Evolutionary conservation across 2,797 vertebrate species (phyloP), one percentile per base, ranked within the genome.

Genomic region (Sebastes dallii): DNA sequence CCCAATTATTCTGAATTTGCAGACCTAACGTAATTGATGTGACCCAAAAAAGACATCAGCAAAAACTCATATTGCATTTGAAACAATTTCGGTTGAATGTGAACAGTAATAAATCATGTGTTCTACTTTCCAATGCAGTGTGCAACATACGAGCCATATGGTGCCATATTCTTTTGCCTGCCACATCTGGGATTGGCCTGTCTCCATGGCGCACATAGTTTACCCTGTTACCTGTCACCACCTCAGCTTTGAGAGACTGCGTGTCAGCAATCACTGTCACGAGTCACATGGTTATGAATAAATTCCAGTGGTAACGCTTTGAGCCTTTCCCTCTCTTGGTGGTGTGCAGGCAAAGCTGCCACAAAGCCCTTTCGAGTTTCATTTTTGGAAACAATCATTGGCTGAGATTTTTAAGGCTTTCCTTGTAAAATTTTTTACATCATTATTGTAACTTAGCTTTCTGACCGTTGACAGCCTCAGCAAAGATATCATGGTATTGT

Each of bases 151-250:
- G 62, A 86, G 69, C 83, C 90, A 91, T 91, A 91, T 92, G 89
- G 85, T 8, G 27, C 89, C 64, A 80, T 91, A 83, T 89, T 90
- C 61, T 80, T 83, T 14, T 68, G 72, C 80, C 80, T 84, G 85
- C 85, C 75, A 88, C 88, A 76, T 80, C 70, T 88, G 82, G 80
- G 86, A 85, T 75, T 86, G 89, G 81, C 77, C 81, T 73, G 88
- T 90, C 84, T 89, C 88, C 72, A 68, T 73, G 77, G 82, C 13
- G 65, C 78, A 81, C 82, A 75, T 72, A 88, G 83, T 89, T 94
- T 91, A 93, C 83, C 77, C 86, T 88, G 88, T 90, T 90, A 93
- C 88, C 90, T 93, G 93, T 92, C 94, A 92, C 82, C 82, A 87
- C 73, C 83, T 90, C 74, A 83, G 89, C 85, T 91, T 88, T 91